Percentiles rank a stretch among this genome's conserved stretches.
These are phyloP conservation scores for Poecile atricapillus DNA, from an alignment of 2,113 vertebrate species.

Conservation along the genomic window DNA sequence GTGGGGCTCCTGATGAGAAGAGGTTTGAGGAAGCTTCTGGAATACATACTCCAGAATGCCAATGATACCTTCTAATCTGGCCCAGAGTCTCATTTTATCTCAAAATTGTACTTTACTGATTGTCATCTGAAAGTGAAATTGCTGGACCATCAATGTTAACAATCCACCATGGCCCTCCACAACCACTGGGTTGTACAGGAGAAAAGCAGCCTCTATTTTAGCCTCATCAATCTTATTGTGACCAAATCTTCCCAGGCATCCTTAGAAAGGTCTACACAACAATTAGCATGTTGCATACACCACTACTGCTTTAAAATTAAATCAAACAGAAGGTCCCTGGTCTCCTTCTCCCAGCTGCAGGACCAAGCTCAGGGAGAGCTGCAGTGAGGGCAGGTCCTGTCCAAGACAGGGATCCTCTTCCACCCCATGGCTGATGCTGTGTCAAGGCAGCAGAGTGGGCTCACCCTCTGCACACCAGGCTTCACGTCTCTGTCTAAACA, in stretches of 20 bases:
- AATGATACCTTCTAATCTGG: not conserved
- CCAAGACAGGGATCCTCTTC: not conserved
- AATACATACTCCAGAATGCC: not conserved
- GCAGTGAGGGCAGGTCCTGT: not conserved
- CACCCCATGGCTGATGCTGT: not conserved
- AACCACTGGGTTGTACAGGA: not conserved
- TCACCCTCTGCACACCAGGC: rapidly evolving
- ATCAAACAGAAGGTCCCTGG: not conserved
- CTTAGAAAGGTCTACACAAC: not conserved
- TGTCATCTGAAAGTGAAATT: not conserved
- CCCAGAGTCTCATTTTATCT: not conserved
- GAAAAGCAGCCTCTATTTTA: not conserved
- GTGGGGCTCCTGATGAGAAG: not conserved
- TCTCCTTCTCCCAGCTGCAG: not conserved
- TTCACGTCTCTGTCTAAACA: not conserved
- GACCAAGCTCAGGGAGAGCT: not conserved
- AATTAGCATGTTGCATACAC: not conserved
- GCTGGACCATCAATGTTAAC: not conserved
- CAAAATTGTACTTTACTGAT: not conserved
- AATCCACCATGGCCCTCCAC: not conserved
- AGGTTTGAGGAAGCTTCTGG: not conserved
- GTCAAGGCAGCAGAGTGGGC: not conserved
- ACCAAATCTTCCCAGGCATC: not conserved
- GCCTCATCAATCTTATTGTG: not conserved
- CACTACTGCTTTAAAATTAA: not conserved